Percentiles rank a stretch among this genome's conserved stretches.
Conservation (phyloP, 2,797 vertebrate genomes). For the Rostrhamus sociabilis region DNA sequence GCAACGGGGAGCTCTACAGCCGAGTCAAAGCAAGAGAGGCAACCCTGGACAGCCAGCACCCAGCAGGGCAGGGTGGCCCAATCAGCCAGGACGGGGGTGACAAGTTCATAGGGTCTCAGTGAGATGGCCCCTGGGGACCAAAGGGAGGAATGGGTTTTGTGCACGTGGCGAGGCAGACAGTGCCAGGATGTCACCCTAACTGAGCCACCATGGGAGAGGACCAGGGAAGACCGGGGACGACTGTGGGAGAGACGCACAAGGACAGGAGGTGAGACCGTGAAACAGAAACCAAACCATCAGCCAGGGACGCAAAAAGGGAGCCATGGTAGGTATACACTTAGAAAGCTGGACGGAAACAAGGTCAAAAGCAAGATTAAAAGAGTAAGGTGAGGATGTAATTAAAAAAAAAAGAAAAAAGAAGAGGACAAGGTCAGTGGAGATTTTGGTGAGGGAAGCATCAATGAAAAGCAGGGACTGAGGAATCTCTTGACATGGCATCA, state of each 20-base stretch:
- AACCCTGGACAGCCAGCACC: neutral
- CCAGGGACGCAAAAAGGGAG: neutral
- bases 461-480: neutral
- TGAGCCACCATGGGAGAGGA: neutral
- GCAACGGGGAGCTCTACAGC: neutral
- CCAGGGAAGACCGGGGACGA: neutral
- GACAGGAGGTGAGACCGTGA: neutral
- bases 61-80: neutral
- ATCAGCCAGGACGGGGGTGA: neutral
- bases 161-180: neutral
- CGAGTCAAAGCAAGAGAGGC: neutral
- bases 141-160: neutral
- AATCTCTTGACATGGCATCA: neutral
- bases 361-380: neutral
- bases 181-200: neutral
- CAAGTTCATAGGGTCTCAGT: neutral
- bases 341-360: neutral
- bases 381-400: neutral
- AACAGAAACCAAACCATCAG: neutral
- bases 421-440: neutral
- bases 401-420: neutral
- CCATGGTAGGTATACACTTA: neutral
- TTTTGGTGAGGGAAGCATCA: neutral
- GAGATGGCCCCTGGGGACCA: fast-evolving
- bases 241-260: neutral